A percentile compares a stretch with the other conserved stretches of the same genome.
Evolutionary conservation across 1,140 invertebrate species (phyloP).

Genomic region (Nylanderia fulva): DNA sequence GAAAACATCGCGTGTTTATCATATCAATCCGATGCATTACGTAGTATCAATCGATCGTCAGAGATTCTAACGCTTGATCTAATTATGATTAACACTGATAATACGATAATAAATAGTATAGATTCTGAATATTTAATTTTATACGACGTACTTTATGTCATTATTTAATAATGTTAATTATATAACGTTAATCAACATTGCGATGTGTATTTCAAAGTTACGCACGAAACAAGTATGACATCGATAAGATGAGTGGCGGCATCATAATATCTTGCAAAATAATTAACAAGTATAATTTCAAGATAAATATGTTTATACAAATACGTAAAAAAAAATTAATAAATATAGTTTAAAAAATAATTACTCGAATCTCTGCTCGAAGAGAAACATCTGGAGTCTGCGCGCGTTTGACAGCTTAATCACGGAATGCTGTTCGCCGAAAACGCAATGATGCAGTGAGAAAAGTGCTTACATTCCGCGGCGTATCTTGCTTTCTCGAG

Average conservation of each 20-base stretch:
- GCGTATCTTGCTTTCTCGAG: conserved; percentile 5
- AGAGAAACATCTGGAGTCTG: background rate
- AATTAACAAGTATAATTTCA: background rate
- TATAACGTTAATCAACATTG: background rate
- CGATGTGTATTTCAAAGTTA: background rate
- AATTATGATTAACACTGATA: background rate
- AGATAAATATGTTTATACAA: background rate
- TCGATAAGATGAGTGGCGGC: background rate
- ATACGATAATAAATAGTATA: background rate
- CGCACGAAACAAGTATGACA: background rate
- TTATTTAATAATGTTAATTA: background rate
- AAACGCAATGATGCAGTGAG: conserved; percentile 11
- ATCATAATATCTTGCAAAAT: background rate
- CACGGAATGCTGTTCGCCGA: background rate
- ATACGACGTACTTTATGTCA: background rate
- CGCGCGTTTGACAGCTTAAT: conserved; percentile 49
- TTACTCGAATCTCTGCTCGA: background rate
- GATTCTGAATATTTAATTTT: background rate
- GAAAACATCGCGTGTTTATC: too few relatives aligned
- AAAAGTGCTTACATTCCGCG: background rate
- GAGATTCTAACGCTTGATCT: background rate
- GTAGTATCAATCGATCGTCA: background rate
- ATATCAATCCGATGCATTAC: background rate
- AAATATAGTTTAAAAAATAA: background rate
- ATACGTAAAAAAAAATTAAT: background rate